phyloP scores from a whole-genome alignment of 2,888 invertebrate genomes.

The Terebella lapidaria region DNA sequence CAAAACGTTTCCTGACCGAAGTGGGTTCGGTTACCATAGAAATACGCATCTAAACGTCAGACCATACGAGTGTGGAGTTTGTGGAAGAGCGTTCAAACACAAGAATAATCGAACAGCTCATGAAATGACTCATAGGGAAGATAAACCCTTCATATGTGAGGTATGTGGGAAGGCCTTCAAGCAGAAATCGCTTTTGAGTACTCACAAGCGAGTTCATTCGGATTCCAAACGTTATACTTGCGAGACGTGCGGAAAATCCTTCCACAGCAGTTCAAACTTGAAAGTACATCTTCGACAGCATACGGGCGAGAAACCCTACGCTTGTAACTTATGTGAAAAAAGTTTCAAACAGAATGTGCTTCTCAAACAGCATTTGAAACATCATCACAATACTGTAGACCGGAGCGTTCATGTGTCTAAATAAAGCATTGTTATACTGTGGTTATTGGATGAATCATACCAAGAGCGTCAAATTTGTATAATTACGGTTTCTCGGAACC shows the following conservation, averaged over 20 bases:
- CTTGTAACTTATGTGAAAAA: neutral
- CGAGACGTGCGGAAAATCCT: neutral
- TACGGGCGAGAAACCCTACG: neutral
- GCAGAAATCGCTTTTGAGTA: neutral
- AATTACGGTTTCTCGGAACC: too few relatives aligned
- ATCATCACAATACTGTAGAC: too few relatives aligned
- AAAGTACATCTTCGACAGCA: neutral
- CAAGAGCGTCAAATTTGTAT: too few relatives aligned
- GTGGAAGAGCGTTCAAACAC: neutral
- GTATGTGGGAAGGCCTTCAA: neutral
- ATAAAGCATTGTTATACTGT: too few relatives aligned
- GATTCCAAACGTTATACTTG: too few relatives aligned
- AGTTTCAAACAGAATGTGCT: too few relatives aligned
- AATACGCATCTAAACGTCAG: neutral
- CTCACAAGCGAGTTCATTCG: neutral
- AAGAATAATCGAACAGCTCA: neutral
- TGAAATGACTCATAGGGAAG: neutral
- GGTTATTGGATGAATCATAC: too few relatives aligned
- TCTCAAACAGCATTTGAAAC: too few relatives aligned
- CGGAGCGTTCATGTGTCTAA: too few relatives aligned
- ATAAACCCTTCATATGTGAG: neutral
- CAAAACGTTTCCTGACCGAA: neutral
- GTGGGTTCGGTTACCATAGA: neutral
- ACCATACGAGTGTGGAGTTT: neutral
- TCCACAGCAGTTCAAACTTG: neutral